Conservation (phyloP, 2,888 invertebrate genomes). For the Cheilosia vulpina region DNA sequence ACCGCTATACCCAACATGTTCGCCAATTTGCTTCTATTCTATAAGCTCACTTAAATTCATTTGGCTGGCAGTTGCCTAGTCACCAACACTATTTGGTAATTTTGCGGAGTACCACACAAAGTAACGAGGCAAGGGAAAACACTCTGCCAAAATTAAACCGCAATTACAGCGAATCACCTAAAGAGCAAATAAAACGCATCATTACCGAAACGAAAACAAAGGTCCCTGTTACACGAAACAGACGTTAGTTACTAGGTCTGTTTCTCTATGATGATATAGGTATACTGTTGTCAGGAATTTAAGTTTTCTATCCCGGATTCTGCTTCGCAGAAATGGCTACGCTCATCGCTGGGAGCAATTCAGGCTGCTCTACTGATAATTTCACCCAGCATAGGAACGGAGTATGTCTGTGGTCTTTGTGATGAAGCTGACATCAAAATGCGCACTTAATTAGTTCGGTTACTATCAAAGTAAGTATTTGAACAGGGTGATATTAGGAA, state of each 20-base stretch:
- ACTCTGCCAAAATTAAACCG: slow-evolving; percentile 73
- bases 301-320: slow-evolving; percentile 21
- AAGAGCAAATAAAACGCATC: slow-evolving; percentile 74
- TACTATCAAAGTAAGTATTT: slow-evolving; percentile 50
- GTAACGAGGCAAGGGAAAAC: slow-evolving; percentile 51
- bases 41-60: slow-evolving; percentile 43
- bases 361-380: slow-evolving; percentile 54
- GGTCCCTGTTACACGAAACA: slow-evolving; percentile 67
- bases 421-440: slow-evolving; percentile 55
- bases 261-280: slow-evolving; percentile 29
- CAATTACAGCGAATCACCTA: slow-evolving; percentile 74
- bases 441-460: slow-evolving; percentile 56
- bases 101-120: slow-evolving; percentile 66
- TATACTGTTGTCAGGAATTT: slow-evolving; percentile 40
- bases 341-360: slow-evolving; percentile 48
- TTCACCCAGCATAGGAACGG: slow-evolving; percentile 50
- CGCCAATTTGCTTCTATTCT: slow-evolving; percentile 23
- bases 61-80: slow-evolving; percentile 34
- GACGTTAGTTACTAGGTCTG: slow-evolving; percentile 38
- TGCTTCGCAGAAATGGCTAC: slow-evolving; percentile 28
- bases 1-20: not conserved
- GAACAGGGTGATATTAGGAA: slow-evolving; percentile 42
- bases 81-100: slow-evolving; percentile 62
- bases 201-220: slow-evolving; percentile 73
- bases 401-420: slow-evolving; percentile 26